Base-by-base conservation (phyloP, 2,113 vertebrate genomes). In the Leptodactylus fuscus region DNA sequence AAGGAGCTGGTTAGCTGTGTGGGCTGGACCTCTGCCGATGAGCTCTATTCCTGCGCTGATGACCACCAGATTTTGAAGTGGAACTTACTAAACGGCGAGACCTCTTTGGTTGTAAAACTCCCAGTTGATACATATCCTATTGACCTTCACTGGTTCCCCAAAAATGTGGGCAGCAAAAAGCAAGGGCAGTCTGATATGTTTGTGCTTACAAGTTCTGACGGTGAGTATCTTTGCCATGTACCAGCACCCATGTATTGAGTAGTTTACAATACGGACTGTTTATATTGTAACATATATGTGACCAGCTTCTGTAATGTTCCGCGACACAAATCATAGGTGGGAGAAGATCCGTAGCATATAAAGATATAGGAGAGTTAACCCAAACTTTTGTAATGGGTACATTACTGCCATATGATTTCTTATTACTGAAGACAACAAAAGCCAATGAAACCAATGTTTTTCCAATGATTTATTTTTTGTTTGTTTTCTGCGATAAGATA, bases 121-220 rank as follows among this genome's bases (percentile, higher is more conserved):
- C 94, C 96, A 41, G 97, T 97, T 29, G 96, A 97, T 15, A 93
- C 95, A 84, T 98, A 95, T 89, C 98, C 98, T 2, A 87, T 96
- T 10, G 96, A 99, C 87, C 91, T 99, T 48, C 98, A 99, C 85
- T 99, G 97, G 95, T 96, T 96, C 83, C 97, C 98, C 48, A 96
- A 96, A 91, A 95, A 92, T 9, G n/a, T 91, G 44, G 94, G 94
- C 44, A 92, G 92, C 34, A 99, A 97, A 94, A 99, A 96, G 89
- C 97, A 97, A 87, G 90, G 92, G 6, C 95, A 96, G 78, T 91
- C 95, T 0, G 98, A 99, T 87, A 94, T 90, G 83, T 98, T 97
- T 90, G 97, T 96, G 51, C 96, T 99, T 0, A 98, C 96, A 38
- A 98, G 97, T 91, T 97, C 97, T 86, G 97, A 99, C 91, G 98